phyloP scores from a whole-genome alignment of 1,140 invertebrate genomes.

The Sinonovacula constricta region DNA sequence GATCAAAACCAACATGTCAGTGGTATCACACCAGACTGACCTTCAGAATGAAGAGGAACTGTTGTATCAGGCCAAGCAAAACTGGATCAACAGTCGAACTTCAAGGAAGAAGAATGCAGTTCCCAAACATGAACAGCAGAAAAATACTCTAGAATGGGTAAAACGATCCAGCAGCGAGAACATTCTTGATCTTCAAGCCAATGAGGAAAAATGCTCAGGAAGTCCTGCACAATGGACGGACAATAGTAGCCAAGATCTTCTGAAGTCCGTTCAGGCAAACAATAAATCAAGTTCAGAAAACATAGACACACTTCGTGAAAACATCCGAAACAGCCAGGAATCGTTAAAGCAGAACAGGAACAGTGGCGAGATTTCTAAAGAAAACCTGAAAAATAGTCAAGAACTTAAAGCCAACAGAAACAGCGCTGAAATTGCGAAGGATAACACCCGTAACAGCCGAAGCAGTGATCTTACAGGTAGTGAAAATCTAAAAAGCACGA shows the following conservation, averaged over 20 bases:
- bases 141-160: conserved; percentile 34
- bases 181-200: background rate
- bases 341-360: conserved; percentile 13
- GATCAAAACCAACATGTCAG: conserved; percentile 24
- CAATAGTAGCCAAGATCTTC: conserved; percentile 9
- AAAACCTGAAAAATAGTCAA: background rate
- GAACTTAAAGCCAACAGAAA: background rate
- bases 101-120: background rate
- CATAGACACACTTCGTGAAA: conserved; percentile 36
- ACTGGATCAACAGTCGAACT: background rate
- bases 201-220: background rate
- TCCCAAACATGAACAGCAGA: conserved; percentile 27
- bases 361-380: conserved; percentile 28
- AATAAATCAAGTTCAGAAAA: conserved; percentile 28
- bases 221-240: background rate
- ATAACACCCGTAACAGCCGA: background rate
- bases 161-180: conserved; percentile 5
- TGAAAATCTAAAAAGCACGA: background rate
- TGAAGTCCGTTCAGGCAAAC: conserved; percentile 6
- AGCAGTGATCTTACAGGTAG: background rate
- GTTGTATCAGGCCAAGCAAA: background rate
- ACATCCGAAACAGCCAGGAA: conserved; percentile 40
- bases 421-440: background rate
- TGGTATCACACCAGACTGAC: background rate
- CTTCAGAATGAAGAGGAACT: conserved; percentile 28